Percentiles rank a stretch among this genome's conserved stretches.
These are phyloP conservation scores for Neocrepidodera transversa DNA, from an alignment of 2,888 invertebrate species.

Conservation along the genomic window DNA sequence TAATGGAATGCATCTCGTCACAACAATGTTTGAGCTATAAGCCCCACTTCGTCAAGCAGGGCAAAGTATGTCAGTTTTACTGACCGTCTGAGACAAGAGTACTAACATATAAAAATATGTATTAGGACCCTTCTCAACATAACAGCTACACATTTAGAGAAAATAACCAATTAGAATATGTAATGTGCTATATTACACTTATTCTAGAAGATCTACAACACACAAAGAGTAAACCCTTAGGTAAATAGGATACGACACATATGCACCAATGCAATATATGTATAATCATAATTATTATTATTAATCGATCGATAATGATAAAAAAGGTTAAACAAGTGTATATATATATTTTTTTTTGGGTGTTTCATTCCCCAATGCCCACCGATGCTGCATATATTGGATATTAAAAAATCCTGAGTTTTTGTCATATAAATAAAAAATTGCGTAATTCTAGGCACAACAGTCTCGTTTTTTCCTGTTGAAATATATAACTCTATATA, in stretches of 20 bases:
- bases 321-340: conserved; percentile 42
- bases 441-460: conserved; percentile 18
- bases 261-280: conserved; percentile 54
- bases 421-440: conserved; percentile 6
- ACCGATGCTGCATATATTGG: conserved; percentile 17
- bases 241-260: conserved; percentile 51
- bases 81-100: conserved; percentile 52
- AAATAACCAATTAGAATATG: conserved; percentile 61
- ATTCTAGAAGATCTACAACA: conserved; percentile 62
- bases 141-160: conserved; percentile 62
- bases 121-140: conserved; percentile 57
- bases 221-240: conserved; percentile 61
- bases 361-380: conserved; percentile 22
- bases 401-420: conserved; percentile 20
- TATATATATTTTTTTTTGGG: conserved; percentile 15
- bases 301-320: conserved; percentile 50
- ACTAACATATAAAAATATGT: conserved; percentile 42
- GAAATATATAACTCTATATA: conserved; percentile 9
- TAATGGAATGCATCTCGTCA: conserved; percentile 63
- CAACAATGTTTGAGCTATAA: conserved; percentile 63
- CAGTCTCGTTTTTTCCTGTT: background rate
- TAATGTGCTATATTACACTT: conserved; percentile 59
- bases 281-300: conserved; percentile 55
- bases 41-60: conserved; percentile 53
- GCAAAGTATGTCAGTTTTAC: conserved; percentile 48